A percentile compares a stretch with the other conserved stretches of the same genome.
Evolutionary conservation across 2,888 invertebrate species (phyloP).

Genomic region (Petrolisthes manimaculis): DNA sequence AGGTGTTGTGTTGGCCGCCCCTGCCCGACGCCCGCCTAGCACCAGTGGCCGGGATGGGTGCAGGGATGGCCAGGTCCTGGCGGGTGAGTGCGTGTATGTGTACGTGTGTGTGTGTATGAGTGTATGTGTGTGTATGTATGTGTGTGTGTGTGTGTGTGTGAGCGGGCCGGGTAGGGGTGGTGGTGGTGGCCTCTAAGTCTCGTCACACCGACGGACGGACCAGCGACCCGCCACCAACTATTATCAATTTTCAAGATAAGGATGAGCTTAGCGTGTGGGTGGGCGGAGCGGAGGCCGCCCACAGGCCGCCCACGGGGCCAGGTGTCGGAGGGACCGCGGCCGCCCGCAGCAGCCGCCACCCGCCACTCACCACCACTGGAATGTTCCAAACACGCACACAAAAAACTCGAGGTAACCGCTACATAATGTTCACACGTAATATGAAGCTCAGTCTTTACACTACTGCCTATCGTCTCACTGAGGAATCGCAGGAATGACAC

Average conservation of each 20-base stretch:
- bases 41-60: slow-evolving; percentile 24
- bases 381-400: slow-evolving; percentile 61
- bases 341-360: slow-evolving; percentile 51
- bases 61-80: slow-evolving; percentile 22
- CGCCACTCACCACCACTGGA: slow-evolving; percentile 53
- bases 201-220: slow-evolving; percentile 50
- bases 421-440: slow-evolving; percentile 59
- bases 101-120: slow-evolving; percentile 32
- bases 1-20: slow-evolving; percentile 22
- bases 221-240: slow-evolving; percentile 25
- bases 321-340: slow-evolving; percentile 45
- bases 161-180: slow-evolving; percentile 5
- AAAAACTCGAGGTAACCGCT: slow-evolving; percentile 61
- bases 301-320: slow-evolving; percentile 52
- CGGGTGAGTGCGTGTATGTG: slow-evolving; percentile 24
- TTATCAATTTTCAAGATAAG: slow-evolving; percentile 38
- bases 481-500: slow-evolving; percentile 36
- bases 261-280: slow-evolving; percentile 46
- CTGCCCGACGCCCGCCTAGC: slow-evolving; percentile 13
- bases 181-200: neutral
- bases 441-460: slow-evolving; percentile 59
- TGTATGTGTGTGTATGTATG: neutral
- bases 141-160: slow-evolving; percentile 12
- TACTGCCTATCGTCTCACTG: slow-evolving; percentile 49
- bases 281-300: slow-evolving; percentile 50